phyloP scores from a whole-genome alignment of 2,113 vertebrate species.

The Monarcha castaneiventris region DNA sequence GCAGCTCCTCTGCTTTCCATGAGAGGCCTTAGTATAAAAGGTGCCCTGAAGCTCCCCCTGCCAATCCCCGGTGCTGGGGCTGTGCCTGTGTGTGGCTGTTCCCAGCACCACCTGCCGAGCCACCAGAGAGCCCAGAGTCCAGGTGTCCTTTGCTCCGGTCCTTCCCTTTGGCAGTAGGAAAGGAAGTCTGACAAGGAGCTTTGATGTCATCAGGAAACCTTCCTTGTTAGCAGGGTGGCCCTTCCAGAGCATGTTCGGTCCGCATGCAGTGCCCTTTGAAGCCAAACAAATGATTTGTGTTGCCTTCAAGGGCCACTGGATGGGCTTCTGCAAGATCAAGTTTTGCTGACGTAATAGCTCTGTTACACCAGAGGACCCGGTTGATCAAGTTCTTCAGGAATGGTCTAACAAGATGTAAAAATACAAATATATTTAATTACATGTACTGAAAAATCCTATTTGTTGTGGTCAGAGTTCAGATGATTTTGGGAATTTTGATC shows the following conservation, averaged over 20 bases:
- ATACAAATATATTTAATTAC: conserved; percentile 61
- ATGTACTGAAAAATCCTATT: conserved; percentile 22
- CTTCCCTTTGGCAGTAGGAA: not conserved
- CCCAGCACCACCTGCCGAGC: not conserved
- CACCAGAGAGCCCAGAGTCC: not conserved
- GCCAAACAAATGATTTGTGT: not conserved
- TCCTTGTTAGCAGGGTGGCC: not conserved
- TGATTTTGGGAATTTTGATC: conserved; percentile 45
- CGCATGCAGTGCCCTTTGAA: not conserved
- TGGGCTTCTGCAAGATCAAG: not conserved
- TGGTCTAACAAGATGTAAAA: conserved; percentile 54
- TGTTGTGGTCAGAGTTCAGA: conserved; percentile 57
- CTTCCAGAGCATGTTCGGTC: not conserved
- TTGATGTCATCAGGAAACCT: not conserved
- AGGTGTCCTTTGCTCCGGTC: not conserved
- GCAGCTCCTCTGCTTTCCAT: not conserved
- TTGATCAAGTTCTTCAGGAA: conserved; percentile 32
- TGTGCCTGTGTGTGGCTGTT: not conserved
- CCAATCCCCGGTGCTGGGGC: not conserved
- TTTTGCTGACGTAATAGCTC: not conserved
- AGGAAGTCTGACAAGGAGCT: not conserved
- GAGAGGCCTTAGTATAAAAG: not conserved
- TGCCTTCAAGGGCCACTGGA: not conserved
- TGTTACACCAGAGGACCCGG: not conserved
- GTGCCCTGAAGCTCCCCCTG: not conserved